Evolutionary conservation across 2,797 vertebrate genomes (phyloP).

Genomic region (Peromyscus nudipes): DNA sequence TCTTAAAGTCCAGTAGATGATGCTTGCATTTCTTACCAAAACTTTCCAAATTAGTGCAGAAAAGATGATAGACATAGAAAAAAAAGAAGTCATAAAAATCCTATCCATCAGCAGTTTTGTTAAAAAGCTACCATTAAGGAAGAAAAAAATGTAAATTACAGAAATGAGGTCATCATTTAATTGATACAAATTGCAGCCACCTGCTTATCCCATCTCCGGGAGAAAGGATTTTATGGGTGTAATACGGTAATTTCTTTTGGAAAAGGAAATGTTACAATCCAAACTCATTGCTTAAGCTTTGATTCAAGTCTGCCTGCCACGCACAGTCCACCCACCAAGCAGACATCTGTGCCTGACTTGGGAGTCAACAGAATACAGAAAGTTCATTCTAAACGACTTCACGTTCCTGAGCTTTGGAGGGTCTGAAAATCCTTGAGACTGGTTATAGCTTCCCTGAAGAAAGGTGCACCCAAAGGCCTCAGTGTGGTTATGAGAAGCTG

Average conservation of each 20-base stretch:
- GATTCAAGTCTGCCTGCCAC: conserved; percentile 18
- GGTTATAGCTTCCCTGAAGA: neutral
- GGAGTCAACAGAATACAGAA: neutral
- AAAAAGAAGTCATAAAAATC: conserved; percentile 35
- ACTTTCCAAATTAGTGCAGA: conserved; percentile 14
- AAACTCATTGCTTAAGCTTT: conserved; percentile 51
- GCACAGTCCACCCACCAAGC: neutral
- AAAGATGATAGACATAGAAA: conserved; percentile 69
- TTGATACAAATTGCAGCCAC: conserved; percentile 87
- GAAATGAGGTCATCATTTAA: conserved; percentile 82
- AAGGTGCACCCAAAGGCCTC: neutral
- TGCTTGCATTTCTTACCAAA: conserved; percentile 46
- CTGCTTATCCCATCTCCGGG: conserved; percentile 80
- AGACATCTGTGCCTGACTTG: conserved; percentile 47
- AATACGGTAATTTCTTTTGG: conserved; percentile 72
- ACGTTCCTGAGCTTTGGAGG: neutral
- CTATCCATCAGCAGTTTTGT: conserved; percentile 75
- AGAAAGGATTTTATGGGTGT: conserved; percentile 75
- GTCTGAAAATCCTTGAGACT: neutral
- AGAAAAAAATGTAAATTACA: conserved; percentile 62
- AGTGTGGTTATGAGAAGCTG: neutral
- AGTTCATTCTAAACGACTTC: neutral
- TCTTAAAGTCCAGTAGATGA: neutral
- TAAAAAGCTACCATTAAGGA: conserved; percentile 73
- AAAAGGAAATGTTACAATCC: conserved; percentile 65